Base-by-base conservation (phyloP, 1,140 invertebrate genomes). In the Stegodyphus mimosarum region DNA sequence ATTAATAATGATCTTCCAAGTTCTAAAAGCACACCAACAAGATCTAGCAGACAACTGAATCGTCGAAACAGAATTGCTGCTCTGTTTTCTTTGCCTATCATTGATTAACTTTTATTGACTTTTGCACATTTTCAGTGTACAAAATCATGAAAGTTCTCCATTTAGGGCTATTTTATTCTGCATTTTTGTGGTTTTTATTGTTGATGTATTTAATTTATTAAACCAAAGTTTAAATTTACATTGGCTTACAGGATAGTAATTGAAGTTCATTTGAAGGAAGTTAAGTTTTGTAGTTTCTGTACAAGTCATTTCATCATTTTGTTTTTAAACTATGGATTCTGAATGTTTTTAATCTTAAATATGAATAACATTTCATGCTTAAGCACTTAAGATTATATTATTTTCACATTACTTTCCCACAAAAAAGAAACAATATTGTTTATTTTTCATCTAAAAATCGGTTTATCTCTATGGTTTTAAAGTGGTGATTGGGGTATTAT, bases 31-130 rank as follows among this genome's bases (percentile, higher is more conserved):
- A 86, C 85, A 18, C 85, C 85, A 13, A 86, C 77, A 3, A 51
- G 53, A 79, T 15, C 52, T 0, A 17, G 10, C 7, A 66, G 17
- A 18, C 74, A 71, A 52, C n/a, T 15, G 7, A 63, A 11, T 52
- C 71, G 55, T 18, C 55, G 72, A 51, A 86, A 53, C 15, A 63
- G 85, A n/a, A 80, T 86, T 69, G 85, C 85, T 50, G 85, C 85
- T 63, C 76, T 75, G 0, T 86, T 86, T 75, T 67, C 76, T 51
- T 73, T 75, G 49, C 85, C 85, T 48, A 60, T 85, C 6, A 49
- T 63, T 63, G 63, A 74, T 63, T 81, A 81, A 72, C 5, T 80
- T 69, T 78, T 72, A 63, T 51, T 17, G 52, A 72, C 69, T 72
- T 9, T 2, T 60, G 55, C 66, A 79, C 77, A 33, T 78, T 81